Conservation (phyloP, 1,140 invertebrate genomes). For the Octopus bimaculoides region DNA sequence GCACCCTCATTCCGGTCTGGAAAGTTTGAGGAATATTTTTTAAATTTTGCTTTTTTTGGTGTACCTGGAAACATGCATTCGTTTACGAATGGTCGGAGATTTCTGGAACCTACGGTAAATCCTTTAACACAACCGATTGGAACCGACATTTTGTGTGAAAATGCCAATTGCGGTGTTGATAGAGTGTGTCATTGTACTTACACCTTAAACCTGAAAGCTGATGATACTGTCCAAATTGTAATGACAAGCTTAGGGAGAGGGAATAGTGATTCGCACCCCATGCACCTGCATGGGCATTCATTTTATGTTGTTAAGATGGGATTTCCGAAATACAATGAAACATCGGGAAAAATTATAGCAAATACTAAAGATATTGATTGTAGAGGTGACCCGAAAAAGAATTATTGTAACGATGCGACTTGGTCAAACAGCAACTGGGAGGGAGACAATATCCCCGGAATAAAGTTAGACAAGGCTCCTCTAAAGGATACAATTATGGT, state of each 20-base stretch:
- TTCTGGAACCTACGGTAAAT: slow-evolving; percentile 5
- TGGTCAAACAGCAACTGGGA: slow-evolving; percentile 26
- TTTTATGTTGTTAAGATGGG: slow-evolving; percentile 69
- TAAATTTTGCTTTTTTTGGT: slow-evolving; percentile 34
- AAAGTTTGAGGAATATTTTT: slow-evolving; percentile 23
- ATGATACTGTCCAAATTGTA: slow-evolving; percentile 33
- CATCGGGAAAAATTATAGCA: slow-evolving; percentile 8
- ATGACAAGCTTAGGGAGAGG: slow-evolving; percentile 40
- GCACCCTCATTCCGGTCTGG: not conserved
- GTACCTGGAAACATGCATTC: slow-evolving; percentile 14
- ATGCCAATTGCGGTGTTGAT: slow-evolving; percentile 18
- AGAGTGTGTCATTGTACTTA: slow-evolving; percentile 31
- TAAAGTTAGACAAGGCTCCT: slow-evolving; percentile 61
- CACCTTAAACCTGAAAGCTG: slow-evolving; percentile 28
- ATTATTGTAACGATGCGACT: slow-evolving; percentile 24
- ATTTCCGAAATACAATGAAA: slow-evolving; percentile 17
- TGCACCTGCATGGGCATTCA: slow-evolving; percentile 74
- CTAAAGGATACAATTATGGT: slow-evolving; percentile 71
- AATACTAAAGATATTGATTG: slow-evolving; percentile 26
- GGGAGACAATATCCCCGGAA: slow-evolving; percentile 20
- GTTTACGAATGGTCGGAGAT: slow-evolving; percentile 27
- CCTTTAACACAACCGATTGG: slow-evolving; percentile 18
- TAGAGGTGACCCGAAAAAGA: not conserved
- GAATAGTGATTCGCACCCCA: slow-evolving; percentile 64
- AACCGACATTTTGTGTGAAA: slow-evolving; percentile 16